Conservation (phyloP, 2,797 vertebrate genomes). For the Takifugu rubripes region DNA sequence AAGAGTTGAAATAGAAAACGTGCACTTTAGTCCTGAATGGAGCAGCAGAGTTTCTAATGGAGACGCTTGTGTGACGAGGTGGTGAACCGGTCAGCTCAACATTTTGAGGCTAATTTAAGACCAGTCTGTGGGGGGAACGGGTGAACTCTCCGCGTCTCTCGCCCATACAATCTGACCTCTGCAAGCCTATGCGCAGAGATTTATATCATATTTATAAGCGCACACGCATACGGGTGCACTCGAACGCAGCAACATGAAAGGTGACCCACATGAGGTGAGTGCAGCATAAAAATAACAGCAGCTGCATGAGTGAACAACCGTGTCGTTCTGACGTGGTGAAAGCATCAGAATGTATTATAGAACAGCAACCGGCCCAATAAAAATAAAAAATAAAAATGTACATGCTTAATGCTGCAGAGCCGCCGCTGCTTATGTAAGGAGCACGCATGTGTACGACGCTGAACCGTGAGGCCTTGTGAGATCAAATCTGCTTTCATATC, state of each 20-base stretch:
- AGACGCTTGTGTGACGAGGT: slow-evolving; percentile 7
- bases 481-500: slow-evolving; percentile 63
- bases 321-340: slow-evolving; percentile 34
- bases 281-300: slow-evolving; percentile 50
- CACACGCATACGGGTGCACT: slow-evolving; percentile 17
- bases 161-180: slow-evolving; percentile 31
- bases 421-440: slow-evolving; percentile 59
- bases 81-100: slow-evolving; percentile 26
- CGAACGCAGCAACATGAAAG: slow-evolving; percentile 33
- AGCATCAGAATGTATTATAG: slow-evolving; percentile 36
- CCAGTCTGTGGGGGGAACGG: slow-evolving; percentile 15
- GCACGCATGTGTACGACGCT: slow-evolving; percentile 42
- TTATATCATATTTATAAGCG: slow-evolving; percentile 18
- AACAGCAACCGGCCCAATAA: slow-evolving; percentile 11
- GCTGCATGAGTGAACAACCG: slow-evolving; percentile 40
- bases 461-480: slow-evolving; percentile 45
- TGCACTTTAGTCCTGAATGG: too few species aligned
- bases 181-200: slow-evolving; percentile 40
- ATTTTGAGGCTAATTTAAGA: slow-evolving; percentile 45
- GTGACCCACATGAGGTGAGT: slow-evolving; percentile 19
- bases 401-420: slow-evolving; percentile 39
- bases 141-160: slow-evolving; percentile 31
- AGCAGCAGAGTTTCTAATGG: neutral
- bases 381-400: slow-evolving; percentile 3
- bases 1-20: too few species aligned